Conservation (phyloP, 2,113 vertebrate species). For the Sphyrna mokarran region DNA sequence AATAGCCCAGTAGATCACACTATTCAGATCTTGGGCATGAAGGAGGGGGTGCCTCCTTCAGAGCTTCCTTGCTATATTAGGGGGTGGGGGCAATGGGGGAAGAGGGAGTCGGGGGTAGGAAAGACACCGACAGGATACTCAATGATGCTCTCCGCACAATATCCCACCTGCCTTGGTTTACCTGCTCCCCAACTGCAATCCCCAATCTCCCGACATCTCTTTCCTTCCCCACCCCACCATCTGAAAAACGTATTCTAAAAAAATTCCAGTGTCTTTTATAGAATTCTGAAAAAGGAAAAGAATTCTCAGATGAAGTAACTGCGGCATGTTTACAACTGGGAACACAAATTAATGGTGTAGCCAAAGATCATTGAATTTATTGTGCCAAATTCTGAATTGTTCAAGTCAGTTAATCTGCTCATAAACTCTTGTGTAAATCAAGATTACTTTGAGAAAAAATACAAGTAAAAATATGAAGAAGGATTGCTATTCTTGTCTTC, state of each 20-base stretch:
- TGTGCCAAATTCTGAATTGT: not conserved
- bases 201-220: not conserved
- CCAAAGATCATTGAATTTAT: not conserved
- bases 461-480: not conserved
- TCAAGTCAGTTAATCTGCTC: not conserved
- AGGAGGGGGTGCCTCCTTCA: too few relatives aligned
- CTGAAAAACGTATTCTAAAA: not conserved
- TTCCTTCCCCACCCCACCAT: too few relatives aligned
- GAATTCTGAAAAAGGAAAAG: not conserved
- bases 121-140: too few relatives aligned
- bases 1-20: too few relatives aligned
- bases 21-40: too few relatives aligned
- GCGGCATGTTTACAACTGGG: not conserved
- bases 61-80: too few relatives aligned
- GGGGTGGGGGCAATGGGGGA: too few relatives aligned
- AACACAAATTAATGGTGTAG: not conserved
- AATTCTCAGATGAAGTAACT: not conserved
- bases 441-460: not conserved
- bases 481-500: not conserved
- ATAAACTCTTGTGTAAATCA: not conserved
- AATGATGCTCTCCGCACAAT: too few relatives aligned
- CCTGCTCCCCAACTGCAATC: too few relatives aligned
- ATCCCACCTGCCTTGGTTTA: too few relatives aligned
- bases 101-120: too few relatives aligned
- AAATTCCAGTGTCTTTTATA: not conserved